A percentile compares a stretch with the other conserved stretches of the same genome.
phyloP scores from a whole-genome alignment of 2,888 invertebrate genomes.

The Rutpela maculata region DNA sequence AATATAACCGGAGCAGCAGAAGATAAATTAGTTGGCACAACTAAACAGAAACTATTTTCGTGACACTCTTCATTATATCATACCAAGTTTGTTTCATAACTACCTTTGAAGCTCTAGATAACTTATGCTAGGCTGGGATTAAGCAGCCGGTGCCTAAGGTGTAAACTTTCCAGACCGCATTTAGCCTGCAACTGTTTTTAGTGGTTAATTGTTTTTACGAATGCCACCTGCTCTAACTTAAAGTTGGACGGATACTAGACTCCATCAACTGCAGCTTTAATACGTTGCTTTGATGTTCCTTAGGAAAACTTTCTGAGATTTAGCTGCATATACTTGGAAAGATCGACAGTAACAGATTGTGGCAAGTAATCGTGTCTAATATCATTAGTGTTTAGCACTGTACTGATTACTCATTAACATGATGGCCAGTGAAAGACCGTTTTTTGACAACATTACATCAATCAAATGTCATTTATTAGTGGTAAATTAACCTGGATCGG shows the following conservation, averaged over 20 bases:
- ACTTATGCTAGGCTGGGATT: neutral
- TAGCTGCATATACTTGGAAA: no score
- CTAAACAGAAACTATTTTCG: neutral
- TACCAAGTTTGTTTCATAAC: neutral
- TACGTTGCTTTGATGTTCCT: neutral
- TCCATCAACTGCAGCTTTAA: neutral
- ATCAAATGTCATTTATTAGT: no score
- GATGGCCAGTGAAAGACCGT: no score
- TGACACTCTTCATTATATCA: neutral
- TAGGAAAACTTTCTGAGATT: no score
- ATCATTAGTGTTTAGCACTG: no score
- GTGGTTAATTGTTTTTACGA: neutral
- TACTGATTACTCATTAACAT: no score
- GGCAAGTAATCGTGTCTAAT: no score
- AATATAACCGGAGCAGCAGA: neutral
- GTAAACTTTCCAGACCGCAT: neutral
- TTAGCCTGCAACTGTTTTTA: neutral
- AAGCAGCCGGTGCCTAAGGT: neutral
- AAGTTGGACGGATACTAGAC: neutral
- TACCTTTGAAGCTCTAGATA: neutral
- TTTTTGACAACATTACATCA: no score
- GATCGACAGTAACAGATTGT: no score
- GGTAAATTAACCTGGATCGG: no score
- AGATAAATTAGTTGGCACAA: neutral
- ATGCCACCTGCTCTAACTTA: neutral